Evolutionary conservation across 2,797 vertebrate species (phyloP).

Genomic region (Botia almorhae): DNA sequence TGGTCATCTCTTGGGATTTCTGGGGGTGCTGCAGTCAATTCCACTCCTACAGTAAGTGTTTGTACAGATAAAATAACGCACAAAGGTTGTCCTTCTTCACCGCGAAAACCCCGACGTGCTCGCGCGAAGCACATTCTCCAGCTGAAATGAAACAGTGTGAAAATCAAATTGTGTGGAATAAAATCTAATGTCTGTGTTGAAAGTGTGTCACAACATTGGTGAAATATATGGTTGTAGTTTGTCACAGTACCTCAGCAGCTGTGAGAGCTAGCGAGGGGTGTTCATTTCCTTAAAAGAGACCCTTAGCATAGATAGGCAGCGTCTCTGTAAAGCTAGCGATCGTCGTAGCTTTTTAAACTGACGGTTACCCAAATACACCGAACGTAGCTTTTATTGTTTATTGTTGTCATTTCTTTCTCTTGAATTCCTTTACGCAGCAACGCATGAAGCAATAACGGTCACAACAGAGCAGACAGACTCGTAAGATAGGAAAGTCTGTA

Average conservation of each 20-base stretch:
- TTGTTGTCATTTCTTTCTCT: constrained; percentile 9
- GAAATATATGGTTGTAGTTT: constrained; percentile 35
- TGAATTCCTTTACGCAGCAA: constrained; percentile 57
- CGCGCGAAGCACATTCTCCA: neutral
- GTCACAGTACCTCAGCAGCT: constrained; percentile 15
- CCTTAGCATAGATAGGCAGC: constrained; percentile 9
- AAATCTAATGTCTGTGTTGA: constrained; percentile 38
- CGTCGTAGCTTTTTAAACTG: constrained; percentile 21
- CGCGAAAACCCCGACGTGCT: neutral
- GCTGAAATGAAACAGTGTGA: constrained; percentile 45
- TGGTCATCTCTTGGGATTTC: constrained; percentile 69
- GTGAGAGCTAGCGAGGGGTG: neutral
- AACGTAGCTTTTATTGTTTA: constrained; percentile 8
- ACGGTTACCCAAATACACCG: constrained; percentile 4
- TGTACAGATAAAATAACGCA: constrained; percentile 61
- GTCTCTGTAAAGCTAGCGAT: constrained; percentile 19
- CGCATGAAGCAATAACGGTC: constrained; percentile 50
- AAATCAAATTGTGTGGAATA: constrained; percentile 49
- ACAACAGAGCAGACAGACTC: constrained; percentile 58
- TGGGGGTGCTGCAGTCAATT: constrained; percentile 67
- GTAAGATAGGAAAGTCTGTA: constrained; percentile 59
- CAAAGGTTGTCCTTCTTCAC: constrained; percentile 62
- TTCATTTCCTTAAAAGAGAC: constrained; percentile 30
- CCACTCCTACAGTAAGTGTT: constrained; percentile 58
- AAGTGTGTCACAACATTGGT: constrained; percentile 30